phyloP scores from a whole-genome alignment of 2,888 invertebrate species.

The Perdita meconis region DNA sequence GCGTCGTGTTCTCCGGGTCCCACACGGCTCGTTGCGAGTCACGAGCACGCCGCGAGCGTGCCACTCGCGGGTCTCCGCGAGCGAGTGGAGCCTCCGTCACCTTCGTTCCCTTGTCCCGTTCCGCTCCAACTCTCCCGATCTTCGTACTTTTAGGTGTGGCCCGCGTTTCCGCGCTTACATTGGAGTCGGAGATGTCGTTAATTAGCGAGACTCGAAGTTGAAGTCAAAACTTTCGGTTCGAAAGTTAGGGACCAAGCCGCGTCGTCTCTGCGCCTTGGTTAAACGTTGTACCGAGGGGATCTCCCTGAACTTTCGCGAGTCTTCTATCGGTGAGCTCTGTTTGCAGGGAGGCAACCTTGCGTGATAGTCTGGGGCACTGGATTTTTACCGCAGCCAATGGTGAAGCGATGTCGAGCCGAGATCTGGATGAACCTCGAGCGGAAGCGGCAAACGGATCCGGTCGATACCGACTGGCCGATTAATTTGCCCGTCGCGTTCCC shows the following conservation, averaged over 20 bases:
- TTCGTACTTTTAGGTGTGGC: not conserved
- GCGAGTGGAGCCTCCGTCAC: conserved; percentile 46
- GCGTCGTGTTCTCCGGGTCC: conserved; percentile 17
- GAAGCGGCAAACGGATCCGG: not conserved
- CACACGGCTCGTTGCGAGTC: conserved; percentile 29
- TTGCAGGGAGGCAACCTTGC: conserved; percentile 12
- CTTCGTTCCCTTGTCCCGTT: conserved; percentile 25
- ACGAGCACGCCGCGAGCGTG: conserved; percentile 4
- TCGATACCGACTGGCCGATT: conserved; percentile 12
- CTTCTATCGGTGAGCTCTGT: conserved; percentile 23
- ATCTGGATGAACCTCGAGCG: not conserved
- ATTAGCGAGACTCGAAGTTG: conserved; percentile 63
- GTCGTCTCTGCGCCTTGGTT: not conserved
- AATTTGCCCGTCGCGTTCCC: conserved; percentile 5
- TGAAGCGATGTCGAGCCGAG: no score
- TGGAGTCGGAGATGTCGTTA: conserved; percentile 49
- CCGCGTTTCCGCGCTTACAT: not conserved
- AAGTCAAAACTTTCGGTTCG: not conserved
- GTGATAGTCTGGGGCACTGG: not conserved
- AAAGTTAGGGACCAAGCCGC: not conserved
- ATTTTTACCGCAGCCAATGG: no score
- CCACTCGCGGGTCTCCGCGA: conserved; percentile 34
- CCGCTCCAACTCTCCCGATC: conserved; percentile 6
- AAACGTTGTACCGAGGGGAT: not conserved
- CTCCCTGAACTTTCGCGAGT: not conserved